Percentiles rank a stretch among this genome's conserved stretches.
Conservation (phyloP, 53 echinoderm and acorn worm genomes). For the Glandiceps talaboti region DNA sequence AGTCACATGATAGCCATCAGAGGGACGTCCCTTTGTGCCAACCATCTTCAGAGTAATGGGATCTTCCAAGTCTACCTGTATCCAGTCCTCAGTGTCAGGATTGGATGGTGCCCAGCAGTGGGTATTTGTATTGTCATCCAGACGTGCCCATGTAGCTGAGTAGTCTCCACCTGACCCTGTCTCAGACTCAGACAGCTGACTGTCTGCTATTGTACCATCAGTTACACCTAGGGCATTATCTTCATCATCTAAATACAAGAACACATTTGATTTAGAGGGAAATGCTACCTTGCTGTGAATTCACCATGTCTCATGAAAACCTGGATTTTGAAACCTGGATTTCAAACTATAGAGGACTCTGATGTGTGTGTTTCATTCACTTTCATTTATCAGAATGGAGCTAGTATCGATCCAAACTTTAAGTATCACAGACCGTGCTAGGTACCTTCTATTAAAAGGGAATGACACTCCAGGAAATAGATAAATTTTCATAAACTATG, state of each 20-base stretch:
- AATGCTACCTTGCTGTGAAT: too few relatives aligned
- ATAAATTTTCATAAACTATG: too few relatives aligned
- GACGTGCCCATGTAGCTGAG: conserved; percentile 33
- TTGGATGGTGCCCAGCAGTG: conserved; percentile 51
- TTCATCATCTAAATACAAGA: conserved; percentile 20
- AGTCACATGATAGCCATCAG: conserved; percentile 39
- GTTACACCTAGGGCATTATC: conserved; percentile 40
- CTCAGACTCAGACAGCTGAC: conserved; percentile 45
- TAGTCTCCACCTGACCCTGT: conserved; percentile 14
- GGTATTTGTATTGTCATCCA: conserved; percentile 17
- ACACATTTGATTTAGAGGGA: too few relatives aligned
- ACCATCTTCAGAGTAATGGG: conserved; percentile 37
- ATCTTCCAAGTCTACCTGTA: conserved; percentile 37
- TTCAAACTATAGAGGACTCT: too few relatives aligned
- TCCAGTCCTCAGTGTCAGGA: conserved; percentile 34
- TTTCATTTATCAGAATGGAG: too few relatives aligned
- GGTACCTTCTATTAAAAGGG: too few relatives aligned
- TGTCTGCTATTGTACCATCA: conserved; percentile 39
- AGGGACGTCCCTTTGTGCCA: conserved; percentile 38
- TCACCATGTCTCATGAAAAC: too few relatives aligned
- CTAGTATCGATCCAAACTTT: too few relatives aligned
- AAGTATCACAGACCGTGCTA: too few relatives aligned
- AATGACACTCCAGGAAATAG: too few relatives aligned
- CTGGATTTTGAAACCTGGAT: too few relatives aligned
- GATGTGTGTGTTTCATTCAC: too few relatives aligned